A percentile compares a stretch with the other conserved stretches of the same genome.
phyloP scores from a whole-genome alignment of 2,797 vertebrate genomes.

The Catharus ustulatus region DNA sequence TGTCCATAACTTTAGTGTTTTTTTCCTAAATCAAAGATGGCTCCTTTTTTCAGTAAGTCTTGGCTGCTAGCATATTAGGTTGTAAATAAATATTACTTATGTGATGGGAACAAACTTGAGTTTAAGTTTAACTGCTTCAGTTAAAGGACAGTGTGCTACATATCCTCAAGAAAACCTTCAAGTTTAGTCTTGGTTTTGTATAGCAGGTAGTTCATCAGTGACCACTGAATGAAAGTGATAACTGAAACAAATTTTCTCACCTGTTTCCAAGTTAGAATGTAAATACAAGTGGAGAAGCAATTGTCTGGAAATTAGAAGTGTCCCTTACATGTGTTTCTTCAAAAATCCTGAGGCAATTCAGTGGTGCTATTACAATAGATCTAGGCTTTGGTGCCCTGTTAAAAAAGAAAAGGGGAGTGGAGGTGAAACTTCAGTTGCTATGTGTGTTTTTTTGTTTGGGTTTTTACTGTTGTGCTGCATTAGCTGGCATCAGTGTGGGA shows the following conservation, averaged over 20 bases:
- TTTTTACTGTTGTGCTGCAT: neutral
- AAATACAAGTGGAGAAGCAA: neutral
- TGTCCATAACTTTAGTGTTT: neutral
- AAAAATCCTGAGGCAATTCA: neutral
- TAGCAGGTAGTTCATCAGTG: neutral
- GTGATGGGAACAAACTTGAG: neutral
- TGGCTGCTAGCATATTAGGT: neutral
- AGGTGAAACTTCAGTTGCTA: neutral
- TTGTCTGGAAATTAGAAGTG: neutral
- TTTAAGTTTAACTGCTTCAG: neutral
- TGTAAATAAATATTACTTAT: neutral
- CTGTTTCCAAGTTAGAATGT: neutral
- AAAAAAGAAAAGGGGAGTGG: accelerated
- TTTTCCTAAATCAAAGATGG: neutral
- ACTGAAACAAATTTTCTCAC: neutral
- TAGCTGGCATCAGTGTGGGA: neutral
- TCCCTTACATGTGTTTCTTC: neutral
- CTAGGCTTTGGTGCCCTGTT: neutral
- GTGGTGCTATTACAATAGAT: neutral
- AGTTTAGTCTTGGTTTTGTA: neutral
- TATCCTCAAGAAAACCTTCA: neutral
- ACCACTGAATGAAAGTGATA: neutral
- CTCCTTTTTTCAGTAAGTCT: neutral
- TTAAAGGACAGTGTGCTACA: neutral
- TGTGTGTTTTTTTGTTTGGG: neutral